These are phyloP conservation scores for Rhizoglyphus robini DNA, from an alignment of 1,140 invertebrate species.

Conservation along the genomic window DNA sequence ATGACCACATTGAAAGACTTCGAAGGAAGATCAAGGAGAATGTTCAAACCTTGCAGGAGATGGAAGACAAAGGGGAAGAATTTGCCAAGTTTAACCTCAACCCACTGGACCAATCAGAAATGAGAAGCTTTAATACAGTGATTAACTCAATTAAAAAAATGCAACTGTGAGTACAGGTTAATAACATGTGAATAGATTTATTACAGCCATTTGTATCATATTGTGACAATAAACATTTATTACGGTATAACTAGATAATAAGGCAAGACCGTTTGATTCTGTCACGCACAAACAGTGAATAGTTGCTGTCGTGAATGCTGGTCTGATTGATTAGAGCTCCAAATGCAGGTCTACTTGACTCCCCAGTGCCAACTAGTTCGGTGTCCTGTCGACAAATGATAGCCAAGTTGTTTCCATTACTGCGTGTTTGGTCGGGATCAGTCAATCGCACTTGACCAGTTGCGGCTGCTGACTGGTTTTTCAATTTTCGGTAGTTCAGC, in stretches of 20 bases:
- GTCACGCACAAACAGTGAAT: background rate
- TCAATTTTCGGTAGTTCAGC: conserved; percentile 40
- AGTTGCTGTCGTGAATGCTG: background rate
- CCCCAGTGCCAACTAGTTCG: no score
- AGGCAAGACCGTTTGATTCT: background rate
- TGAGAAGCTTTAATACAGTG: conserved; percentile 7
- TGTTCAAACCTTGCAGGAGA: background rate
- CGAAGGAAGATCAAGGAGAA: background rate
- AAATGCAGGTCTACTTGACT: no score
- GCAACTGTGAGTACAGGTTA: background rate
- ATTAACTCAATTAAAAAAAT: conserved; percentile 4
- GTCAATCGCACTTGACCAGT: background rate
- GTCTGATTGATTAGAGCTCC: background rate
- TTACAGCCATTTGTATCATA: background rate
- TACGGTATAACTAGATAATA: background rate
- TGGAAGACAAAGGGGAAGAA: conserved; percentile 7
- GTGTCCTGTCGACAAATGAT: no score
- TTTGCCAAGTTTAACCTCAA: conserved; percentile 5
- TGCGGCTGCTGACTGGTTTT: background rate
- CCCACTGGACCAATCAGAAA: background rate
- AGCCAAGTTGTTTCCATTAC: background rate
- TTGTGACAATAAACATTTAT: background rate
- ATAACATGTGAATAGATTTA: background rate
- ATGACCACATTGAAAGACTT: conserved; percentile 3
- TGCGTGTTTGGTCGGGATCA: background rate